Evolutionary conservation across 2,797 vertebrate genomes (phyloP).

Genomic region (Poeciliopsis turneri): DNA sequence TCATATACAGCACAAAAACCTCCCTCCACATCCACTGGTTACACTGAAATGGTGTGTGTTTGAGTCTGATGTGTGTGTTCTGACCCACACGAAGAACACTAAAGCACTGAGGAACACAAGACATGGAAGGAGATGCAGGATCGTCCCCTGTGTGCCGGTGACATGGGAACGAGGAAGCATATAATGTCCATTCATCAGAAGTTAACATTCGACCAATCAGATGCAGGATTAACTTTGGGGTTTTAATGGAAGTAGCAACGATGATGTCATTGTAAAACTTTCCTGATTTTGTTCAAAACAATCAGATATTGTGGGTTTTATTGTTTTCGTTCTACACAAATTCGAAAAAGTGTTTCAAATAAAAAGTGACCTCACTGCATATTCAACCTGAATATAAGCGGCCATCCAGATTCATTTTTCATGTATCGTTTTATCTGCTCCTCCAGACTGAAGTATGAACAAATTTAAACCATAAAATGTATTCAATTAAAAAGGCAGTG

Average conservation of each 20-base stretch:
- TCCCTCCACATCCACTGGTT: constrained; percentile 17
- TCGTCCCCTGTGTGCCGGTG: background rate
- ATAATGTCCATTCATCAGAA: background rate
- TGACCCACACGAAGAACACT: background rate
- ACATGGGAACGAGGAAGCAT: background rate
- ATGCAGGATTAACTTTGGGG: background rate
- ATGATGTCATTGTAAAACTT: background rate
- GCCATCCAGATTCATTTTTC: background rate
- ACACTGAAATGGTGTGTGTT: background rate
- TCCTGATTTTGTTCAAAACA: background rate
- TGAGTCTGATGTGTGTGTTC: background rate
- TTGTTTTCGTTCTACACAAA: background rate
- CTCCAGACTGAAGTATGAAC: too few species aligned
- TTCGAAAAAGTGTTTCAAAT: background rate
- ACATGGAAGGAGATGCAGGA: background rate
- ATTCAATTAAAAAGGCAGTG: too few species aligned
- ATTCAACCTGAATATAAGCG: background rate
- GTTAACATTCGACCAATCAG: background rate
- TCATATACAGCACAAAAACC: constrained; percentile 6
- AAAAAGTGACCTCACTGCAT: background rate
- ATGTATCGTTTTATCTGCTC: background rate
- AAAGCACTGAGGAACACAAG: background rate
- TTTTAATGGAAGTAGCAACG: background rate
- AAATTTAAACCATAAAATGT: too few species aligned
- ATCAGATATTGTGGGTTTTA: background rate